phyloP scores from a whole-genome alignment of 2,797 vertebrate genomes.

The Nasua narica region DNA sequence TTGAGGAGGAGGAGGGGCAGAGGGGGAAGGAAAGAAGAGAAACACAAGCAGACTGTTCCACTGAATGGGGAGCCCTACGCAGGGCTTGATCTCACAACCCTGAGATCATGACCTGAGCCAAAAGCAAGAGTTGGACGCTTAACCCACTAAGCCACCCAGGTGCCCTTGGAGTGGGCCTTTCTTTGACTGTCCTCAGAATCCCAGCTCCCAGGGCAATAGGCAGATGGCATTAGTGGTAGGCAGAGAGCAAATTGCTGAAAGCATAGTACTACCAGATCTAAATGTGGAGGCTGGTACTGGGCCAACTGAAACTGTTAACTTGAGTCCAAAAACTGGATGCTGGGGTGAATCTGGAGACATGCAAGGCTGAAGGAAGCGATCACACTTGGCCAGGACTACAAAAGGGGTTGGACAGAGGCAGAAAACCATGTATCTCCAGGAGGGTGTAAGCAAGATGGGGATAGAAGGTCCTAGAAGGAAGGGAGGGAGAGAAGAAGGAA shows the following conservation, averaged over 20 bases:
- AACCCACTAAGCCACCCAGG: not conserved
- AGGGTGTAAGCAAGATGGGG: not conserved
- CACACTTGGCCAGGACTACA: not conserved
- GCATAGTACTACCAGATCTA: not conserved
- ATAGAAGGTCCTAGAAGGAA: not conserved
- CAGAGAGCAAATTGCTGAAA: not conserved
- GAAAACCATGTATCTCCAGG: not conserved
- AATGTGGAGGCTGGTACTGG: not conserved
- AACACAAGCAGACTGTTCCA: not conserved
- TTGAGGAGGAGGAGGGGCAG: not conserved
- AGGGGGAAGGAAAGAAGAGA: not conserved
- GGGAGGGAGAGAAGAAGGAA: not conserved
- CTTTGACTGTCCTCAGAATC: not conserved
- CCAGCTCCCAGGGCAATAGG: not conserved
- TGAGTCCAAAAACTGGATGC: not conserved
- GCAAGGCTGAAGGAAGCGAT: not conserved
- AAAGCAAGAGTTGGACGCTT: not conserved
- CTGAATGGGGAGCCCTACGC: not conserved
- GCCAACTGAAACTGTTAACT: not conserved
- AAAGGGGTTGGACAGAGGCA: not conserved
- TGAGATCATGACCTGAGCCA: not conserved
- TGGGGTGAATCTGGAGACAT: not conserved
- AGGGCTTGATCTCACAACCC: not conserved
- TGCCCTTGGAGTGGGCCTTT: not conserved
- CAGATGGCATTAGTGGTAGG: not conserved